Evolutionary conservation across 2,113 vertebrate species (phyloP), one percentile per base, ranked within the genome.

Genomic region (Hemichromis elongatus): DNA sequence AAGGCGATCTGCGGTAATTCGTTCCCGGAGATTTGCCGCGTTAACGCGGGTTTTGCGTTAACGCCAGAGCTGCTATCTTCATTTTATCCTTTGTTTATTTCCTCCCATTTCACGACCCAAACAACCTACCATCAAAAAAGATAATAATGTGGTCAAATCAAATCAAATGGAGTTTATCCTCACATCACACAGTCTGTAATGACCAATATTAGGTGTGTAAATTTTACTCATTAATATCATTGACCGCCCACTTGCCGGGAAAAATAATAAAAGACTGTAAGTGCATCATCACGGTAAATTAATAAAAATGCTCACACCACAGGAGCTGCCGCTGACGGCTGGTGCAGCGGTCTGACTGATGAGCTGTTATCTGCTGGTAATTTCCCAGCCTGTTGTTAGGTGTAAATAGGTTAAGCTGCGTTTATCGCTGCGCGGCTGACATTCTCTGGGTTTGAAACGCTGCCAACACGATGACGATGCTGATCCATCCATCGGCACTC

Each of bases 361-460:
- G 85, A 85, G 84, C 85, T 66, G 5, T 68, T 77, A 86, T 81
- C 55, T 57, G 55, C 50, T 28, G 73, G 5, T 88, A 75, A 88
- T 86, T 89, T 82, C 83, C 21, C 40, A 10, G 81, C 84, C 42
- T 59, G 57, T 78, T 57, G 70, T 87, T 57, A 26, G 53, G 50
- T 79, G 81, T 47, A 89, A 91, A 89, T 66, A 88, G 88, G 92
- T 91, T 91, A 90, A 90, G 77, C 79, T 1, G 84, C 79, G 86
- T 89, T 91, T 80, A 89, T 68, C 21, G 5, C 86, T 21, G 55
- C 30, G 1, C 56, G 77, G 30, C 37, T 55, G 86, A 61, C 77
- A 84, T 84, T 86, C 81, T 61, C 35, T 0, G 79, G 37, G 57
- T 79, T 11, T 89, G 89, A 86, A 33, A 35, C 18, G 3, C 70